Conservation (phyloP, 1,140 invertebrate genomes). For the Pomacea maculata region DNA sequence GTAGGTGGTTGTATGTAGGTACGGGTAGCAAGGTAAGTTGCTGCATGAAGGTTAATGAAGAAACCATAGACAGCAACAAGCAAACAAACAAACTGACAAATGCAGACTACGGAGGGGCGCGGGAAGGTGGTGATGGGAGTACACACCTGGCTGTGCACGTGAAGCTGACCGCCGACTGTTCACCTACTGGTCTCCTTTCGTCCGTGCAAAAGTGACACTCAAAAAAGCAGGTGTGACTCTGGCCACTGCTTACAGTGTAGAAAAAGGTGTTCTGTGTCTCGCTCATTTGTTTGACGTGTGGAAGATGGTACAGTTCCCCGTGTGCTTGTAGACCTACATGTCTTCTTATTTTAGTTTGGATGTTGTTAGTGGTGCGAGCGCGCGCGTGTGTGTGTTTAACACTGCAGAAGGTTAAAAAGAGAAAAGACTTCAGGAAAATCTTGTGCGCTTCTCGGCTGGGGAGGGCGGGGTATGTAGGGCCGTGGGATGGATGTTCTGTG, state of each 20-base stretch:
- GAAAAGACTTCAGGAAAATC: not conserved
- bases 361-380: not conserved
- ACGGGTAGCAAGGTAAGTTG: no score
- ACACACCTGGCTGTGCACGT: no score
- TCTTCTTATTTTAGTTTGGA: not conserved
- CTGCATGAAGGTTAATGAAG: no score
- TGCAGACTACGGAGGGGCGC: not conserved
- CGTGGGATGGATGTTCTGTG: not conserved
- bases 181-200: no score
- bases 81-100: not conserved
- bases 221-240: no score
- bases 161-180: no score
- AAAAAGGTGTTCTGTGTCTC: not conserved
- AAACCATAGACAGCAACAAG: no score
- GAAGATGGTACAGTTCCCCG: not conserved
- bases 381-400: not conserved
- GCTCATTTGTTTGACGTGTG: not conserved
- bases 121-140: no score
- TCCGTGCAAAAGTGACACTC: no score
- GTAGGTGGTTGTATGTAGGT: not conserved
- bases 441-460: not conserved
- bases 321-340: not conserved
- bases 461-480: no score
- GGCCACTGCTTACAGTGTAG: no score
- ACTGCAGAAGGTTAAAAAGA: not conserved